phyloP scores from a whole-genome alignment of 2,888 invertebrate genomes.

The Drosophila mimica region DNA sequence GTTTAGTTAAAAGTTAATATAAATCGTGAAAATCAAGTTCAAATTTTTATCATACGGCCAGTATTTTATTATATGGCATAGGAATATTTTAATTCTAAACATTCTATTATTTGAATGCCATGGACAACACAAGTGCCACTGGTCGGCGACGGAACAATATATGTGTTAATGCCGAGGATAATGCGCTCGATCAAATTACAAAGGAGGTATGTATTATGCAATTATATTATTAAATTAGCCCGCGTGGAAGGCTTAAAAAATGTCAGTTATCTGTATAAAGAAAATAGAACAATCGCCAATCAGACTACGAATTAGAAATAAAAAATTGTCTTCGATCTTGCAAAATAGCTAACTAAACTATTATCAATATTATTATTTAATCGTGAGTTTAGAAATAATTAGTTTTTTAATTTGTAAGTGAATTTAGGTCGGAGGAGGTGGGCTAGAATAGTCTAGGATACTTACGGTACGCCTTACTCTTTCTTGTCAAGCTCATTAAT shows the following conservation, averaged over 20 bases:
- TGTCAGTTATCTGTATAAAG: background rate
- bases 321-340: background rate
- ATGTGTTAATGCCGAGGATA: slow-evolving; percentile 96
- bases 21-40: background rate
- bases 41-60: background rate
- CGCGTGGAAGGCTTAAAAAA: background rate
- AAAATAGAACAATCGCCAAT: background rate
- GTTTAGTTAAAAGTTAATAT: background rate
- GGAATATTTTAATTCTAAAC: background rate
- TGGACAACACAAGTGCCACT: slow-evolving; percentile 84
- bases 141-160: slow-evolving; percentile 92
- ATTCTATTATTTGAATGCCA: slow-evolving; percentile 46
- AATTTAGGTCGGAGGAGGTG: no score
- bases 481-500: no score
- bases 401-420: no score
- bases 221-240: background rate
- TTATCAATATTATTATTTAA: no score
- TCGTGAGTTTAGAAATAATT: no score
- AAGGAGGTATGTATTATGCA: slow-evolving; percentile 92
- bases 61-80: slow-evolving; percentile 2
- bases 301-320: background rate
- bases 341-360: background rate
- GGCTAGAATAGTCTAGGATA: no score
- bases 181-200: slow-evolving; percentile 98
- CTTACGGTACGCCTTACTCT: no score